Base-by-base conservation (phyloP, 1,140 invertebrate genomes). In the Polyergus mexicanus region DNA sequence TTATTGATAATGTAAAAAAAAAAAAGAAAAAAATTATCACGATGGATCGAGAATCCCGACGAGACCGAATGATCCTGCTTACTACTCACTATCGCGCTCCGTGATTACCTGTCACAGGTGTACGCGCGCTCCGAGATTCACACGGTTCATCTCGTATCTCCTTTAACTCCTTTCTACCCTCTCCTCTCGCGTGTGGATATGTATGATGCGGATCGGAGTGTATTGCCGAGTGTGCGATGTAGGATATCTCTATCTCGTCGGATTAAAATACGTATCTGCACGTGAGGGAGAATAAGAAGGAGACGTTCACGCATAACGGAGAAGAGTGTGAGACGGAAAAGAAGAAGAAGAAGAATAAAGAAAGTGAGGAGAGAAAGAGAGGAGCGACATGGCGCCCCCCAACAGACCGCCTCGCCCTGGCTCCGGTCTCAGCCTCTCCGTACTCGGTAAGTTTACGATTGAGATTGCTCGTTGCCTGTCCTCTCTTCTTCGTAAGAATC, bases 351-450 rank as follows among this genome's bases (percentile, higher is more conserved):
- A 2, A 76, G 16, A 1, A 32, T 32, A 32, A 32, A 71, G 56
- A 25, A n/a, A 60, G 3, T 41, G 16, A 47, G 10, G 32, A 47
- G 10, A 51, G 28, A 35, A 25, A 58, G 54, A 85, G 66, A 58
- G 25, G 16, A 54, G 75, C 77, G 60, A 44, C 74, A 94, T 94
- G 94, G 94, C 94, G 91, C 94, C 94, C 80, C 94, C 94, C 78
- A 93, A 94, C 87, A 93, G 93, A 89, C 90, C 92, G 69, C 85
- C 91, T 66, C 91, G 92, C 69, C 92, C 92, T 85, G 92, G 88
- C 38, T 92, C 93, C 0, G 92, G 93, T 41, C 91, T 93, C 81
- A 94, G 93, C 88, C 93, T 93, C 87, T 94, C 94, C 32, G 92
- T 94, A 22, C 89, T 94, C 54, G 94, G 94, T 94, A 89, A 94